These are phyloP conservation scores for Monomorium pharaonis DNA, from an alignment of 1,140 invertebrate genomes.

Conservation along the genomic window DNA sequence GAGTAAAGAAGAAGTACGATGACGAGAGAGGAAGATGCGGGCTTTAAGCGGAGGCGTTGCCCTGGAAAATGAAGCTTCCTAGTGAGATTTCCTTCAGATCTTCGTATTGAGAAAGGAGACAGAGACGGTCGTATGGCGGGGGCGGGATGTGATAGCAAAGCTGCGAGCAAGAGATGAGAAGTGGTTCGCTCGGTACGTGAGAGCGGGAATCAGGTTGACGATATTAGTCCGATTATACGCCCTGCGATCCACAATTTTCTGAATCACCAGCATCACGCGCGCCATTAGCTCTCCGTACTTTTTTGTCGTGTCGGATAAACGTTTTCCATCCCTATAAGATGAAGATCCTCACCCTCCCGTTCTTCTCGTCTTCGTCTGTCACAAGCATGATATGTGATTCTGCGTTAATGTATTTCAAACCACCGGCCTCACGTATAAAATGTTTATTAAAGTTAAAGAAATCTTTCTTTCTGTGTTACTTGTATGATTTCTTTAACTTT, in stretches of 20 bases:
- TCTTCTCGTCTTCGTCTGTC: neutral
- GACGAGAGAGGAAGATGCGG: conserved; percentile 62
- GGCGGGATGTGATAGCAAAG: neutral
- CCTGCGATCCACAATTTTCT: conserved; percentile 77
- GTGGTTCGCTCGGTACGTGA: conserved; percentile 42
- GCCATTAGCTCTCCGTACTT: conserved; percentile 71
- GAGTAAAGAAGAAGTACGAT: conserved; percentile 30
- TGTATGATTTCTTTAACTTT: too few species aligned
- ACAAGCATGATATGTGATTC: neutral
- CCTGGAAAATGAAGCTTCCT: conserved; percentile 80
- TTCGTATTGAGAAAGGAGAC: conserved; percentile 56
- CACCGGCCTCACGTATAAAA: conserved; percentile 73
- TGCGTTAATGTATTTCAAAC: conserved; percentile 70
- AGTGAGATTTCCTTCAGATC: conserved; percentile 77
- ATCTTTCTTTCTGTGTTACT: too few species aligned
- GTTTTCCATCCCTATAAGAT: conserved; percentile 30
- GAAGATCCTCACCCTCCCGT: neutral
- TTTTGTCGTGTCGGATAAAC: conserved; percentile 58
- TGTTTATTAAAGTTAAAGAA: too few species aligned
- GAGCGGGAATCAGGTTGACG: conserved; percentile 65
- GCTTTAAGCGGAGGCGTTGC: conserved; percentile 77
- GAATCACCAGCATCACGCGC: conserved; percentile 77
- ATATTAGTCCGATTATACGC: conserved; percentile 79
- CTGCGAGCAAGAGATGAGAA: neutral
- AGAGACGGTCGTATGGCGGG: neutral